Base-by-base conservation (phyloP, 2,797 vertebrate species). In the Taeniopygia guttata region DNA sequence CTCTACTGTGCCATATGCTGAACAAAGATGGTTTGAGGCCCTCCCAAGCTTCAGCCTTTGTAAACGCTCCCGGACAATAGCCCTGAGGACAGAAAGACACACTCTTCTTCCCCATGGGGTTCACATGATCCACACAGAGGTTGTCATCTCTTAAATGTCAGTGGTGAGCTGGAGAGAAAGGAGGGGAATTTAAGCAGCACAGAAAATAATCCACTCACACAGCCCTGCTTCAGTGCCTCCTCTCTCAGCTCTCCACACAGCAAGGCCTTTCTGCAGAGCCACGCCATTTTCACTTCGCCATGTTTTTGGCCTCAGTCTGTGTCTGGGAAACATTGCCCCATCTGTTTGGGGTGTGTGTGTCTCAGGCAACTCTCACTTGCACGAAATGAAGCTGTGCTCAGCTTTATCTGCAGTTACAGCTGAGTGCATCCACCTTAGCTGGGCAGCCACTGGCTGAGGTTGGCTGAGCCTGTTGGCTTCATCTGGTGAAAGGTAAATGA, bases 401-500 rank as follows among this genome's bases (percentile, higher is more conserved):
- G 55, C 74, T 81, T 93, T 84, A 67, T 88, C 87, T 84, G 76
- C 48, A 69, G 66, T 86, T 79, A 73, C 63, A 91, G 87, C 30
- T 74, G 89, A 86, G 60, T 30, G 80, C 89, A 60, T 84, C 70
- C 77, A 79, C 64, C 76, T 76, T 74, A 59, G 45, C 19, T 90
- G 89, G 42, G 52, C 64, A 88, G 85, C 87, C 88, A 49, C 25
- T 49, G 64, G 64, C 36, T 59, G 45, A 59, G 36, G 77, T 19
- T 90, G 87, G 59, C 77, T 63, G 83, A 66, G 66, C 74, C 84
- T 54, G 70, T 83, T 66, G 70, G 74, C 86, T 96, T 96, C 89
- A 64, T 94, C 80, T 94, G 83, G n/a, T 70, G 56, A 67, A 68
- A 68, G 58, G 85, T 72, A 94, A 96, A 93, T 77, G 83, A 63